Percentiles rank a stretch among this genome's conserved stretches.
Conservation (phyloP, 2,888 invertebrate genomes). For the Drepanosiphum platanoidis region DNA sequence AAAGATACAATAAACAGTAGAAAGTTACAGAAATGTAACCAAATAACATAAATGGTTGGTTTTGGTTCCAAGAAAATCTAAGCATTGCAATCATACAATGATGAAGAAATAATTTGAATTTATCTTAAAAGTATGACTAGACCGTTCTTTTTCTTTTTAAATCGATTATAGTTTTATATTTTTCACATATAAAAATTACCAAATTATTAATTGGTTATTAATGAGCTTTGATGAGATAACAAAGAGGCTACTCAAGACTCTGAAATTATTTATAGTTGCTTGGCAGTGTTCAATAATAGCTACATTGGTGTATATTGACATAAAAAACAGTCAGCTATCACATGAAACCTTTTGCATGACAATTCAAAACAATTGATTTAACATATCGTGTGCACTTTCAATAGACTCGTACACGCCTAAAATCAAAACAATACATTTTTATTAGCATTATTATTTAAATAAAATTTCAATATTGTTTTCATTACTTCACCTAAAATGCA, state of each 20-base stretch:
- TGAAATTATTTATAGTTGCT: not conserved
- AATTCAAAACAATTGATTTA: not conserved
- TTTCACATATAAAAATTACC: not conserved
- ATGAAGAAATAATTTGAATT: not conserved
- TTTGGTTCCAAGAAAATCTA: too few species aligned
- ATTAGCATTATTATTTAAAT: not conserved
- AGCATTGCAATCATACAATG: not conserved
- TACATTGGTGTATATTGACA: not conserved
- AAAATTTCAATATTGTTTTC: conserved; percentile 1
- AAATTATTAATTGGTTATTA: not conserved
- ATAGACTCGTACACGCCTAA: not conserved
- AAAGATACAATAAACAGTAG: too few species aligned
- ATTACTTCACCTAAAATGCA: conserved; percentile 26
- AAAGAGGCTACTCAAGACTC: not conserved
- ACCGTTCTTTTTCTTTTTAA: not conserved
- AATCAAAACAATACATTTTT: not conserved
- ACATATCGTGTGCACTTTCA: not conserved
- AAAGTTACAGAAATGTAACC: not conserved
- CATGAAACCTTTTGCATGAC: not conserved
- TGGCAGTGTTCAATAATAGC: conserved; percentile 18
- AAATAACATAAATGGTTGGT: not conserved
- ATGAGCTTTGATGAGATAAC: not conserved
- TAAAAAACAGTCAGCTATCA: conserved; percentile 9
- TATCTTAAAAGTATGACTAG: not conserved
- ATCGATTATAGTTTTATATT: not conserved